A percentile compares a stretch with the other conserved stretches of the same genome.
These are phyloP conservation scores for Drosophila leonis DNA, from an alignment of 2,888 invertebrate genomes.

Conservation along the genomic window DNA sequence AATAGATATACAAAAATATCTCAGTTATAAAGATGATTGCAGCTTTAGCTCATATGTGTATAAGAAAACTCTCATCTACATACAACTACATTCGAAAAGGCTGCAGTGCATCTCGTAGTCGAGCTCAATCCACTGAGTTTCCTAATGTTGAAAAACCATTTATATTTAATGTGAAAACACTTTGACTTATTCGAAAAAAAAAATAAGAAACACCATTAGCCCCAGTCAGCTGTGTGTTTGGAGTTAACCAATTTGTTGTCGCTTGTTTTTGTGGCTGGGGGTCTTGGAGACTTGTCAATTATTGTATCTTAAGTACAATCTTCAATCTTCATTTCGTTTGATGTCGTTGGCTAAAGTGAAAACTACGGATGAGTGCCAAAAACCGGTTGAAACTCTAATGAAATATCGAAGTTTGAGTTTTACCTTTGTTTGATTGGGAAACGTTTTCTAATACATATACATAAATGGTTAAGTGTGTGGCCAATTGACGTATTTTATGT, in stretches of 20 bases:
- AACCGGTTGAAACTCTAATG: conserved; percentile 38
- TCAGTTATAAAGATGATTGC: neutral
- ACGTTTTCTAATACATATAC: conserved; percentile 44
- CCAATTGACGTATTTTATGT: conserved; percentile 27
- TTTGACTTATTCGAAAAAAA: neutral
- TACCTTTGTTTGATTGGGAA: conserved; percentile 15
- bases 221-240: neutral
- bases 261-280: neutral
- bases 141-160: neutral
- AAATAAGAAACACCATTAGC: conserved; percentile 9
- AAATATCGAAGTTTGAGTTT: conserved; percentile 26
- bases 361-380: conserved; percentile 22
- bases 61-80: neutral
- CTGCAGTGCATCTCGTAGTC: neutral
- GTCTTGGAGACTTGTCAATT: conserved; percentile 5
- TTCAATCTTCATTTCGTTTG: conserved; percentile 11
- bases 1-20: neutral
- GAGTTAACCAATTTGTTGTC: conserved; percentile 11
- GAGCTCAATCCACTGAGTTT: neutral
- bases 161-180: neutral
- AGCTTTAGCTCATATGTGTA: neutral
- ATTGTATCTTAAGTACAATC: conserved; percentile 16
- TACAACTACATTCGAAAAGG: neutral
- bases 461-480: conserved; percentile 12
- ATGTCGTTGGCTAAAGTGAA: conserved; percentile 11